These are phyloP conservation scores for Tamandua tetradactyla DNA, from an alignment of 2,797 vertebrate species.

Conservation along the genomic window DNA sequence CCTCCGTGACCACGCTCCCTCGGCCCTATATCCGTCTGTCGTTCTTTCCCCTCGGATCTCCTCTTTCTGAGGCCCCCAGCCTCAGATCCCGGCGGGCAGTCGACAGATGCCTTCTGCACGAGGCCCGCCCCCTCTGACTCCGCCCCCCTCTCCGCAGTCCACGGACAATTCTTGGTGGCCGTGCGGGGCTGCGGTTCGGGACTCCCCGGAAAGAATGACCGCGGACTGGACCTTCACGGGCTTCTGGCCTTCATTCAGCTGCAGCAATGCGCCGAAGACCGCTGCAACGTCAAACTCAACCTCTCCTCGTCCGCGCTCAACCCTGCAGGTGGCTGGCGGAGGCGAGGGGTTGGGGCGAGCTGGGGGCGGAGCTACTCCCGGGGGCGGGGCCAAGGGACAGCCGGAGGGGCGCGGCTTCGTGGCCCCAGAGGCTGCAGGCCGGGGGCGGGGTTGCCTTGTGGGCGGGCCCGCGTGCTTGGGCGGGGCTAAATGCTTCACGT, in stretches of 20 bases:
- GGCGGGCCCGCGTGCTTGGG: not conserved
- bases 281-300: slow-evolving; percentile 79
- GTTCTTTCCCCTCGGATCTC: no score
- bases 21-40: no score
- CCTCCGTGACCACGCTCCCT: accelerated
- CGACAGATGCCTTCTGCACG: accelerated
- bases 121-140: not conserved
- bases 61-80: accelerated
- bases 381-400: not conserved
- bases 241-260: slow-evolving; percentile 80
- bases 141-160: slow-evolving; percentile 54
- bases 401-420: accelerated
- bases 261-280: slow-evolving; percentile 77
- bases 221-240: slow-evolving; percentile 78
- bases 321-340: slow-evolving; percentile 52
- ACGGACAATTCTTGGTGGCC: slow-evolving; percentile 78
- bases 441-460: not conserved
- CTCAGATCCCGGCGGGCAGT: accelerated
- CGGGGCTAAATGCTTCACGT: not conserved
- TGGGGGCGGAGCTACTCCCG: not conserved
- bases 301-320: slow-evolving; percentile 63
- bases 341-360: no score
- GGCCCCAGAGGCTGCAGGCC: accelerated
- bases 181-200: slow-evolving; percentile 80
- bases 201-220: slow-evolving; percentile 77